Percentiles rank a stretch among this genome's conserved stretches.
These are phyloP conservation scores for Serinus canaria DNA, from an alignment of 2,113 vertebrate species.

Conservation along the genomic window DNA sequence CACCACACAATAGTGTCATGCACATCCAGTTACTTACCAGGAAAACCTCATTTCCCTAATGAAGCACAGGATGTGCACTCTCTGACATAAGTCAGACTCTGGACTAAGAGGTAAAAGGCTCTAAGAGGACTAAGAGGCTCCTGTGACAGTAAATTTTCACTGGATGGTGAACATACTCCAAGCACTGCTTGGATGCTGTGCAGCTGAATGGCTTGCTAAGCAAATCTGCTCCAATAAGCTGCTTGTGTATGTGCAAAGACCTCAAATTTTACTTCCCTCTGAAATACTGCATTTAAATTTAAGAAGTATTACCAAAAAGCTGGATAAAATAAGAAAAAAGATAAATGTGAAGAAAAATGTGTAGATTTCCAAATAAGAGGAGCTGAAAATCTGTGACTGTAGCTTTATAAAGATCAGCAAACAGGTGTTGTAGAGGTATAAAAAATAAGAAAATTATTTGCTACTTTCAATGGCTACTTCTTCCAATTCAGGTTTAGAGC, in stretches of 20 bases:
- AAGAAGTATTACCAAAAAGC: background rate
- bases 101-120: background rate
- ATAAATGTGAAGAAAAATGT: background rate
- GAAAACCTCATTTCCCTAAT: background rate
- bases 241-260: accelerated
- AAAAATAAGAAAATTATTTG: background rate
- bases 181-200: background rate
- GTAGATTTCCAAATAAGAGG: background rate
- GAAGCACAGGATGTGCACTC: background rate
- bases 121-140: background rate
- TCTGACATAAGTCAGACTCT: background rate
- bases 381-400: background rate
- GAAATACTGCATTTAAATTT: background rate
- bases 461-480: background rate
- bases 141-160: accelerated
- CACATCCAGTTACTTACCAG: background rate
- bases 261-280: background rate
- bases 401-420: background rate
- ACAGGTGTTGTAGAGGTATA: background rate
- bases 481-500: background rate
- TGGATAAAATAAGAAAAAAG: background rate
- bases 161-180: background rate
- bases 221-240: background rate
- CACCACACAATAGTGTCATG: background rate
- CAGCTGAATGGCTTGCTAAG: background rate